Evolutionary conservation across 1,140 invertebrate species (phyloP).

Genomic region (Pseudomyrmex dendroicus): DNA sequence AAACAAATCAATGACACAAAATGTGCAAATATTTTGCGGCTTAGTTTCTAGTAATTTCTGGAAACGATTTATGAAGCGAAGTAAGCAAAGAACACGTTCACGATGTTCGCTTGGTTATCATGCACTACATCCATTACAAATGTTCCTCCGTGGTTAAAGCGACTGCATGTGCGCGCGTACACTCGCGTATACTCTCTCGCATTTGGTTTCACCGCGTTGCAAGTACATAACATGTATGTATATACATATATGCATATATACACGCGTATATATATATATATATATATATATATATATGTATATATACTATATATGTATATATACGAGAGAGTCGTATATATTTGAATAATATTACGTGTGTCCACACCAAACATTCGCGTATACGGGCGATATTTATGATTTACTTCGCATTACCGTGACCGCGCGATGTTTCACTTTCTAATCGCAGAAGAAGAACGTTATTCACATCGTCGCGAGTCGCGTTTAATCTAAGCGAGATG

Average conservation of each 20-base stretch:
- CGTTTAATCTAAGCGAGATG: slow-evolving; percentile 12
- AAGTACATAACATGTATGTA: slow-evolving; percentile 7
- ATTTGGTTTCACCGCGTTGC: slow-evolving; percentile 7
- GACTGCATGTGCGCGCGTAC: background rate
- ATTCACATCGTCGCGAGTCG: slow-evolving; percentile 1
- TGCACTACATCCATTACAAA: slow-evolving; percentile 74
- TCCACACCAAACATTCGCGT: slow-evolving; percentile 56
- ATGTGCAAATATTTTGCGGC: slow-evolving; percentile 45
- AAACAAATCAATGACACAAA: slow-evolving; percentile 22
- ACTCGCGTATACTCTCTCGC: slow-evolving; percentile 6
- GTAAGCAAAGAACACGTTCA: slow-evolving; percentile 68
- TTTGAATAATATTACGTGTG: slow-evolving; percentile 63
- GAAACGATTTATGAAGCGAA: slow-evolving; percentile 74
- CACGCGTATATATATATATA: too few species aligned
- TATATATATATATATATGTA: too few species aligned
- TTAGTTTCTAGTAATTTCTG: slow-evolving; percentile 73
- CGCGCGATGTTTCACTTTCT: slow-evolving; percentile 32
- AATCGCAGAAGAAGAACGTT: slow-evolving; percentile 39
- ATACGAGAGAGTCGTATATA: slow-evolving; percentile 43
- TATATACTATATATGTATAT: too few species aligned
- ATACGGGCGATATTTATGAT: slow-evolving; percentile 37
- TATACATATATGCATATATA: too few species aligned
- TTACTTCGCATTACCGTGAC: slow-evolving; percentile 25
- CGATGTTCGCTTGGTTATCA: slow-evolving; percentile 72
- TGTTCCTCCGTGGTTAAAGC: slow-evolving; percentile 51